Conservation (phyloP, 2,888 invertebrate species). For the Papilio gigon region DNA sequence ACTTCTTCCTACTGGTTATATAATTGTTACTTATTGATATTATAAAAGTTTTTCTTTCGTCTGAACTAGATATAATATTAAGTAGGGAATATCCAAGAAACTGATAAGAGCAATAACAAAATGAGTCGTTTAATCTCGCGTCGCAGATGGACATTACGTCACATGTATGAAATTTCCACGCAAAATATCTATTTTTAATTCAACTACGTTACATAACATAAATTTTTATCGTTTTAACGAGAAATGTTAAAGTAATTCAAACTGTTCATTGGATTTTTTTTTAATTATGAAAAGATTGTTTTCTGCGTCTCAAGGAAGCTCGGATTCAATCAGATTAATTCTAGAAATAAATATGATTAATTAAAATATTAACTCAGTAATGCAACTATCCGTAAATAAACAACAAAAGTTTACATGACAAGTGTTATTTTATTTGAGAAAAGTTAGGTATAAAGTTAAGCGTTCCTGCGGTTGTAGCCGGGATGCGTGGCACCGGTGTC, state of each 20-base stretch:
- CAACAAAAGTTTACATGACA: not conserved
- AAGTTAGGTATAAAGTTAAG: conserved; percentile 41
- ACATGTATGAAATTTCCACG: no score
- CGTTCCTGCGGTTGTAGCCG: conserved; percentile 56
- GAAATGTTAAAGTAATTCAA: no score
- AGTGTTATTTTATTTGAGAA: not conserved
- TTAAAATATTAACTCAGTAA: not conserved
- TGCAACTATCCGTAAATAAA: not conserved
- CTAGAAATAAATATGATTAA: not conserved
- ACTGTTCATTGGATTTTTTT: not conserved
- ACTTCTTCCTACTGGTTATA: no score
- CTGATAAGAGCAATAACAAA: not conserved
- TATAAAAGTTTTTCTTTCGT: not conserved
- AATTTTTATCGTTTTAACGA: not conserved
- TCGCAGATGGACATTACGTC: not conserved
- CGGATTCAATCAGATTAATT: no score
- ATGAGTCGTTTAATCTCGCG: not conserved
- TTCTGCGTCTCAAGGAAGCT: no score
- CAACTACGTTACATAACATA: not conserved
- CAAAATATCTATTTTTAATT: not conserved
- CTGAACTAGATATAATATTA: not conserved
- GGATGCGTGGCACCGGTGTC: conserved; percentile 55
- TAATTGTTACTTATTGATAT: not conserved
- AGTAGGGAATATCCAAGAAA: not conserved
- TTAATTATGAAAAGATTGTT: no score